Evolutionary conservation across 2,113 vertebrate genomes (phyloP), one percentile per base, ranked within the genome.

Genomic region (Solea solea): DNA sequence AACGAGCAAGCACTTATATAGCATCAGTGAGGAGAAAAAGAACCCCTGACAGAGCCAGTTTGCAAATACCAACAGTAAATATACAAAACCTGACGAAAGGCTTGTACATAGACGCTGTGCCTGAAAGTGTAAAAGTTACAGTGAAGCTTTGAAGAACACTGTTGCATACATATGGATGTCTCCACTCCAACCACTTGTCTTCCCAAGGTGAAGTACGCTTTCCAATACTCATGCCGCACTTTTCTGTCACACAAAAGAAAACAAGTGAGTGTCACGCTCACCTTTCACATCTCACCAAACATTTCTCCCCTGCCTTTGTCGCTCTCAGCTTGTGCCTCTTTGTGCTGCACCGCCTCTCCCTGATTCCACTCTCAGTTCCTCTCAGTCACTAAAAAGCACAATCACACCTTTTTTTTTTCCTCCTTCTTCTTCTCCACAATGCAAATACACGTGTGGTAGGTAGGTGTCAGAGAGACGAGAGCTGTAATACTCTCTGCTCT

Each of bases 391-490:
- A 59, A 57, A 68, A 62, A 39, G 34, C 53, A 62, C 55, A 55
- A 61, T 79, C 60, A 15, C 69, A 69, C 51, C 28, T 61, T 44
- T 27, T 69, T 44, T 62, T 57, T 44, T 7, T 44, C 41, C 41
- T 42, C 9, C 41, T 49, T 49, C 15, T 14, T 7, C 12, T 15
- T 49, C 10, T 4, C 42, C 15, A 0, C 56, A 71, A 69, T 41
- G 51, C 66, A 74, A 63, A 74, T 74, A 58, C 45, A 52, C 50
- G 51, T 60, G 78, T 40, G 50, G 41, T 55, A 13, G 50, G 41
- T 55, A 13, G 54, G 48, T 85, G 62, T 72, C 59, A 76, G 45
- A 25, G 45, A 25, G 8, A 16, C 34, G 11, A 42, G 44, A 59
- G 40, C 53, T 64, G 70, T 48, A 53, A 77, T 56, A 25, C 44